Evolutionary conservation across 2,113 vertebrate species (phyloP).

Genomic region (Talpa occidentalis): DNA sequence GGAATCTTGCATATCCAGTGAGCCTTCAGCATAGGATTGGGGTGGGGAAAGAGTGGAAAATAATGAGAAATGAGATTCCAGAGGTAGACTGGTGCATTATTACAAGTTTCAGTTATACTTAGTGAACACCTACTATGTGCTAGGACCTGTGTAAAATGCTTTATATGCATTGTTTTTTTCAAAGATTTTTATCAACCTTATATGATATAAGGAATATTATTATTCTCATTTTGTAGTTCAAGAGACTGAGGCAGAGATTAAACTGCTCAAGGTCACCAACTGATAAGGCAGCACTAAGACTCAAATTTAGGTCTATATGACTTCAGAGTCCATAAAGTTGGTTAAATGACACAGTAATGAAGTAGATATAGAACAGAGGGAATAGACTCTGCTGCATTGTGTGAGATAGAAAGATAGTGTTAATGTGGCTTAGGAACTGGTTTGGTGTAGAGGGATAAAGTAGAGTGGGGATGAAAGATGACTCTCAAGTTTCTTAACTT

Average conservation of each 20-base stretch:
- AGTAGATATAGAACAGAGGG: not conserved
- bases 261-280: not conserved
- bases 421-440: not conserved
- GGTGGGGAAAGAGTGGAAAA: not conserved
- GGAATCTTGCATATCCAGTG: not conserved
- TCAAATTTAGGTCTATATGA: not conserved
- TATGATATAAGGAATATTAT: not conserved
- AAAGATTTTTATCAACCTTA: conserved; percentile 20
- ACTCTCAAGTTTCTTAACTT: not conserved
- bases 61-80: not conserved
- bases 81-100: not conserved
- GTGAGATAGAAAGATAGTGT: not conserved
- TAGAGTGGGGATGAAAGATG: not conserved
- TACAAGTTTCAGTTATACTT: not conserved
- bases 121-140: not conserved
- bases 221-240: not conserved
- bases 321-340: not conserved
- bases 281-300: not conserved
- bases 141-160: not conserved
- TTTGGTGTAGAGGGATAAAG: not conserved
- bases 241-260: not conserved
- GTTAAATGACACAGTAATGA: not conserved
- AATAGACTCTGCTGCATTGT: not conserved
- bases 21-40: not conserved
- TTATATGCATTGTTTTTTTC: not conserved